Evolutionary conservation across 2,888 invertebrate genomes (phyloP).

Genomic region (Alsophila aescularia): DNA sequence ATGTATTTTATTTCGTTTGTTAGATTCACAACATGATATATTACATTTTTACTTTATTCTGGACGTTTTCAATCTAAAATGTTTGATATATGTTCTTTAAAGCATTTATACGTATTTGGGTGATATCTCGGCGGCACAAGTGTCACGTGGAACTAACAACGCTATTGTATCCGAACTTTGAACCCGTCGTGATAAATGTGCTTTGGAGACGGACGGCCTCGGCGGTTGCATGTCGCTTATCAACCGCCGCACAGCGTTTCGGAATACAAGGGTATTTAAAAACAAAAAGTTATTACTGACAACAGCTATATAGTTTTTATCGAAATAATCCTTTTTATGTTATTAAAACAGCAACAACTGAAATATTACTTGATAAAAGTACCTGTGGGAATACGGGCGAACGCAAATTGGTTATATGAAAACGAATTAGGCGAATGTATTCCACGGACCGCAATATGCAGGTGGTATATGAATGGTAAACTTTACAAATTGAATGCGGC

Average conservation of each 20-base stretch:
- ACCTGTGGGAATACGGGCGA: conserved; percentile 15
- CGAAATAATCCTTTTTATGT: conserved; percentile 8
- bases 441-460: conserved; percentile 27
- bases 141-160: conserved; percentile 41
- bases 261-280: conserved; percentile 34
- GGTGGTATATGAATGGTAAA: conserved; percentile 29
- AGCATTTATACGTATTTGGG: conserved; percentile 11
- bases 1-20: conserved; percentile 31
- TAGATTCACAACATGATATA: conserved; percentile 16
- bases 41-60: conserved; percentile 13
- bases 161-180: conserved; percentile 70
- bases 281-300: conserved; percentile 32
- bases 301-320: not conserved
- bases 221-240: conserved; percentile 68
- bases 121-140: conserved; percentile 28
- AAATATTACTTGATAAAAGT: conserved; percentile 16
- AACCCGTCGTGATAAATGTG: conserved; percentile 69
- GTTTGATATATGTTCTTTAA: conserved; percentile 16
- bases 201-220: conserved; percentile 49
- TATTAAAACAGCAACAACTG: conserved; percentile 10
- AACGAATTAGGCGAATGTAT: conserved; percentile 30
- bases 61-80: conserved; percentile 19
- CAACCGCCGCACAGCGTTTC: conserved; percentile 48
- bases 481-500: conserved; percentile 42
- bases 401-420: conserved; percentile 28